A percentile compares a stretch with the other conserved stretches of the same genome.
These are phyloP conservation scores for Thereva unica DNA, from an alignment of 2,888 invertebrate species.

Conservation along the genomic window DNA sequence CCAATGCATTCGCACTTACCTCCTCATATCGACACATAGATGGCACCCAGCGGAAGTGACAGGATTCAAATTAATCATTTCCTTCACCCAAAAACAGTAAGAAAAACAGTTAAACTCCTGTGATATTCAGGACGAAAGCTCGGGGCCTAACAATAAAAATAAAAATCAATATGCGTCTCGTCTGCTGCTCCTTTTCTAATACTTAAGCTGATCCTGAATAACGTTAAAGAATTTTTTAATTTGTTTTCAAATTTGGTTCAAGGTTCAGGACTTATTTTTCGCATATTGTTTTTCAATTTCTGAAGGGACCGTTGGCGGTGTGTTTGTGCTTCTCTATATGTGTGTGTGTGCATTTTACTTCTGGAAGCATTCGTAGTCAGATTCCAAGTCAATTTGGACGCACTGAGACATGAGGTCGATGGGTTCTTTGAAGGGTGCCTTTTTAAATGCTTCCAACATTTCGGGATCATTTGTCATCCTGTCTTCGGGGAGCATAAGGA, in stretches of 20 bases:
- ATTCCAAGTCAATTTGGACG: constrained; percentile 24
- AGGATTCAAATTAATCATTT: too few relatives aligned
- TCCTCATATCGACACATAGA: too few relatives aligned
- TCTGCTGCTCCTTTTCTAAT: background rate
- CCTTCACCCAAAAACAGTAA: too few relatives aligned
- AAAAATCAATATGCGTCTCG: constrained; percentile 23
- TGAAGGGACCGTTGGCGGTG: background rate
- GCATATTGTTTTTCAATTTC: background rate
- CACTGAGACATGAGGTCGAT: constrained; percentile 18
- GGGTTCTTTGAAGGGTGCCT: constrained; percentile 38
- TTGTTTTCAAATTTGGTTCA: constrained; percentile 53
- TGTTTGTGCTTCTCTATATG: background rate
- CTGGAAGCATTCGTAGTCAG: constrained; percentile 1
- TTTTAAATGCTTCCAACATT: constrained; percentile 38
- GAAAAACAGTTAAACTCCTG: too few relatives aligned
- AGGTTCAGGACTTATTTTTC: constrained; percentile 46
- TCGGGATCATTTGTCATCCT: constrained; percentile 44
- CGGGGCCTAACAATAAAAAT: background rate
- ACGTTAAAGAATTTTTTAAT: constrained; percentile 55
- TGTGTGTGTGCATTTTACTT: constrained; percentile 5
- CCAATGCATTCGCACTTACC: too few relatives aligned
- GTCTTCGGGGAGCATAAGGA: constrained; percentile 34
- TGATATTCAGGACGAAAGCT: too few relatives aligned
- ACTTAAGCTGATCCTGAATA: constrained; percentile 5
- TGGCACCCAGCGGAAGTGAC: too few relatives aligned